Evolutionary conservation across 2,797 vertebrate species (phyloP).

Genomic region (Pseudochirops corinnae): DNA sequence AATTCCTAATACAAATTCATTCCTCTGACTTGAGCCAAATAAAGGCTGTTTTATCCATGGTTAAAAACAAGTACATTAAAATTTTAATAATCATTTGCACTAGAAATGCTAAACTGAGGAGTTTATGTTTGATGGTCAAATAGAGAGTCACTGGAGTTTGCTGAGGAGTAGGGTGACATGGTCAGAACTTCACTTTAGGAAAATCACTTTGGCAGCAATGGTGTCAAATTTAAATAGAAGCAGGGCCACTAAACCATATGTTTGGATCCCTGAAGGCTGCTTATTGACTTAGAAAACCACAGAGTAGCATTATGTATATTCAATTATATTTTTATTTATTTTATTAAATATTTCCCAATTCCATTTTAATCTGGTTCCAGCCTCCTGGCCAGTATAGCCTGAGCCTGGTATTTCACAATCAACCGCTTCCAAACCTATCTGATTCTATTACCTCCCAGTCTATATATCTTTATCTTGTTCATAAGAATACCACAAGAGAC

Average conservation of each 20-base stretch:
- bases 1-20: neutral
- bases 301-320: neutral
- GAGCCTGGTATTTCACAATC: neutral
- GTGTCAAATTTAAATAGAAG: neutral
- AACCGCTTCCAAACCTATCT: neutral
- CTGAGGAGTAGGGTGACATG: neutral
- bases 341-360: neutral
- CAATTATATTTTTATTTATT: neutral
- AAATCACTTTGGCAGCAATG: neutral
- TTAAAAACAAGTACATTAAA: neutral
- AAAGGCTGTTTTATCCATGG: neutral
- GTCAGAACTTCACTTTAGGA: neutral
- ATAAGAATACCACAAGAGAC: neutral
- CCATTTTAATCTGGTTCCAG: neutral
- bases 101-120: neutral
- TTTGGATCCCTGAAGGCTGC: neutral
- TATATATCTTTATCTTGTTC: neutral
- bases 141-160: neutral
- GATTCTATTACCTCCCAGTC: neutral
- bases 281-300: neutral
- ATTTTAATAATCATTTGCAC: neutral
- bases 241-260: neutral
- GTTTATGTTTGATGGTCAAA: neutral
- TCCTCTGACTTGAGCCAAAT: neutral
- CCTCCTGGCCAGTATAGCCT: neutral